phyloP scores from a whole-genome alignment of 2,888 invertebrate species.

The Nemapogon koenigi region DNA sequence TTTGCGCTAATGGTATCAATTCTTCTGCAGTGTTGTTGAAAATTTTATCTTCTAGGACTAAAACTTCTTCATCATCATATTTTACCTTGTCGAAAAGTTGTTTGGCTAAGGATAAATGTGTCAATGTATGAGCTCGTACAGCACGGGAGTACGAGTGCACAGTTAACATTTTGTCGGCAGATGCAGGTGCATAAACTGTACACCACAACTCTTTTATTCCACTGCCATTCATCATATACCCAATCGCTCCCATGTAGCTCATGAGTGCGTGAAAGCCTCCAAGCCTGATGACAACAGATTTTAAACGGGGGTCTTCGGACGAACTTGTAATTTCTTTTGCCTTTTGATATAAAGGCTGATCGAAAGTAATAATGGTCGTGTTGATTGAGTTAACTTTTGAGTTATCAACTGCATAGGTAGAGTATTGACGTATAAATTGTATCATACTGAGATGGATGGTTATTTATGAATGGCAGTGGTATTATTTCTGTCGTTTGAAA shows the following conservation, averaged over 20 bases:
- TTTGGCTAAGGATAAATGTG: slow-evolving; percentile 20
- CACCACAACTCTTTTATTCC: no score
- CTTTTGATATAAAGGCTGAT: slow-evolving; percentile 23
- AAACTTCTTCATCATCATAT: slow-evolving; percentile 18
- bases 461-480: slow-evolving; percentile 23
- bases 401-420: no score
- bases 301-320: slow-evolving; percentile 17
- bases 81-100: slow-evolving; percentile 18
- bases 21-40: slow-evolving; percentile 10
- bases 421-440: slow-evolving; percentile 23
- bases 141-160: no score
- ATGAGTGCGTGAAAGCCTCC: no score
- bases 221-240: no score
- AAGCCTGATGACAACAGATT: slow-evolving; percentile 20
- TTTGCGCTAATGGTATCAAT: no score
- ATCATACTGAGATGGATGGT: slow-evolving; percentile 21
- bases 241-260: no score
- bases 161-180: no score
- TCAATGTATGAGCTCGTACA: no score
- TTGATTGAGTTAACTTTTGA: no score
- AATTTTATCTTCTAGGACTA: slow-evolving; percentile 18
- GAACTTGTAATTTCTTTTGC: slow-evolving; percentile 21
- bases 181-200: no score
- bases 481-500: slow-evolving; percentile 20
- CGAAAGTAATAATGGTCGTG: slow-evolving; percentile 21